A percentile compares a stretch with the other conserved stretches of the same genome.
phyloP scores from a whole-genome alignment of 2,797 vertebrate genomes.

The Micrastur ruficollis region DNA sequence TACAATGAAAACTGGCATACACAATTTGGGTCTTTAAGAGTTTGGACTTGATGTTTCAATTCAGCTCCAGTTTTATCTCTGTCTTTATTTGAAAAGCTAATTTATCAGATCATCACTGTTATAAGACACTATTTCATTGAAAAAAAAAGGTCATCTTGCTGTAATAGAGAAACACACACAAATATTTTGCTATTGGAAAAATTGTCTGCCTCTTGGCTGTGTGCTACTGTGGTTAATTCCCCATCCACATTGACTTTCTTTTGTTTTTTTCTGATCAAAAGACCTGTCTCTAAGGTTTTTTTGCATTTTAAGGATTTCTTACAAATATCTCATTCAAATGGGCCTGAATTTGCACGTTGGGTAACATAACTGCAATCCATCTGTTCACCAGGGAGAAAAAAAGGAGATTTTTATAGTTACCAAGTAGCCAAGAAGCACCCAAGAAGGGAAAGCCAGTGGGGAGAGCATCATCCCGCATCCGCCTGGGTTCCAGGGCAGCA shows the following conservation, averaged over 20 bases:
- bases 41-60: not conserved
- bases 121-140: not conserved
- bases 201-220: not conserved
- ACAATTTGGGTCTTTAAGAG: not conserved
- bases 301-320: not conserved
- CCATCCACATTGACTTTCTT: not conserved
- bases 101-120: not conserved
- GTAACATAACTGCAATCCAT: not conserved
- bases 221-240: not conserved
- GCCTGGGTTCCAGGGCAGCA: not conserved
- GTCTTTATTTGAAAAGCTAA: not conserved
- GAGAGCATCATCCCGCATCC: fast-evolving
- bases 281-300: not conserved
- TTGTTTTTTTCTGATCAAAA: not conserved
- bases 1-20: not conserved
- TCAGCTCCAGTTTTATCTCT: not conserved
- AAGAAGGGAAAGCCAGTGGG: not conserved
- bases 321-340: not conserved
- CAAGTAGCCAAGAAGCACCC: not conserved
- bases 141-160: not conserved
- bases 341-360: not conserved
- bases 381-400: not conserved
- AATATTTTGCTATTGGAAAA: not conserved
- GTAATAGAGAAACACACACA: not conserved
- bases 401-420: not conserved